Evolutionary conservation across 2,113 vertebrate genomes (phyloP).

Genomic region (Gymnobelideus leadbeateri): DNA sequence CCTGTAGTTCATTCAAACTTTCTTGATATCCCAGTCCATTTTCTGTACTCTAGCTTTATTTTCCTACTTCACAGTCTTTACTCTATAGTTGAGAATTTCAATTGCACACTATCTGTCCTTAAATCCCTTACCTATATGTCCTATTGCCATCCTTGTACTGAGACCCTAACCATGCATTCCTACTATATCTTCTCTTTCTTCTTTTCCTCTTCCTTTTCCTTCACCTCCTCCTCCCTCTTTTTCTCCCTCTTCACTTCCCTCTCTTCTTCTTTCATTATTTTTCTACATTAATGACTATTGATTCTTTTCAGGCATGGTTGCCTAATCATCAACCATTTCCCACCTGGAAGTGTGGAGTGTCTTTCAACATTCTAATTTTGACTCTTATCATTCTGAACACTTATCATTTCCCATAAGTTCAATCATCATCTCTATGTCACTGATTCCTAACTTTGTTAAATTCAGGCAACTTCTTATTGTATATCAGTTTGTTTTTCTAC

Average conservation of each 20-base stretch:
- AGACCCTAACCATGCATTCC: background rate
- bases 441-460: background rate
- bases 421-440: background rate
- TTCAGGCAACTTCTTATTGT: background rate
- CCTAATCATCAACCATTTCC: background rate
- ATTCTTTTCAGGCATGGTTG: background rate
- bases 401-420: background rate
- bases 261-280: background rate
- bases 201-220: background rate
- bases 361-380: background rate
- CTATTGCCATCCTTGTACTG: background rate
- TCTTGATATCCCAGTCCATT: background rate
- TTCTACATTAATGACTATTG: background rate
- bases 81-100: background rate
- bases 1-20: background rate
- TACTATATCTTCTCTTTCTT: background rate
- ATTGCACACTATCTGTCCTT: background rate
- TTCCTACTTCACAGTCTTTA: background rate
- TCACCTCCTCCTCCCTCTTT: no score
- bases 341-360: background rate
- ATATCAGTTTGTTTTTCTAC: background rate
- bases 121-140: background rate
- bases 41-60: background rate
- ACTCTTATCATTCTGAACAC: background rate
- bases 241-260: no score